Percentiles rank a stretch among this genome's conserved stretches.
These are phyloP conservation scores for Nephrotoma flavescens DNA, from an alignment of 2,888 invertebrate genomes.

Conservation along the genomic window DNA sequence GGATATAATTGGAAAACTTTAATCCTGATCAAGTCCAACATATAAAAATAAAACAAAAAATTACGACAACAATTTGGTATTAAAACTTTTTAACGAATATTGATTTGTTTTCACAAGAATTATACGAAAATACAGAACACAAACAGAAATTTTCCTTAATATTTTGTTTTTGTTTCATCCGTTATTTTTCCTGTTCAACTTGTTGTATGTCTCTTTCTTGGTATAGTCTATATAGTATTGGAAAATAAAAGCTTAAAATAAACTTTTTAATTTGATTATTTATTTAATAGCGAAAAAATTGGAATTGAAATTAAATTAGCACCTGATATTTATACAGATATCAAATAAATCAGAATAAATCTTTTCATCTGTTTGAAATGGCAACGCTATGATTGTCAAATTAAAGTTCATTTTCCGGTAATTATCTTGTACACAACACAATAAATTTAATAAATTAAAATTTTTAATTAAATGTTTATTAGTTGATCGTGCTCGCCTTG, in stretches of 20 bases:
- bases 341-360: no score
- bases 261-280: not conserved
- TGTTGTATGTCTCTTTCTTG: not conserved
- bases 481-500: no score
- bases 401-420: no score
- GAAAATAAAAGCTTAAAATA: not conserved
- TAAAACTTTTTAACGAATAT: not conserved
- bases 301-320: not conserved
- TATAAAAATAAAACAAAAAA: not conserved
- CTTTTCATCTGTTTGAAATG: no score
- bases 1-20: not conserved
- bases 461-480: no score
- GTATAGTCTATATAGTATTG: not conserved
- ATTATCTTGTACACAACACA: no score
- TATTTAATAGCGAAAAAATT: not conserved
- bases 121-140: not conserved
- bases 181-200: not conserved
- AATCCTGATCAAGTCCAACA: not conserved
- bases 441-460: no score
- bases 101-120: not conserved
- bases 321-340: not conserved
- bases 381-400: no score
- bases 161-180: not conserved
- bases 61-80: not conserved
- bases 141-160: not conserved